Evolutionary conservation across 2,113 vertebrate genomes (phyloP).

Genomic region (Hippopotamus amphibius): DNA sequence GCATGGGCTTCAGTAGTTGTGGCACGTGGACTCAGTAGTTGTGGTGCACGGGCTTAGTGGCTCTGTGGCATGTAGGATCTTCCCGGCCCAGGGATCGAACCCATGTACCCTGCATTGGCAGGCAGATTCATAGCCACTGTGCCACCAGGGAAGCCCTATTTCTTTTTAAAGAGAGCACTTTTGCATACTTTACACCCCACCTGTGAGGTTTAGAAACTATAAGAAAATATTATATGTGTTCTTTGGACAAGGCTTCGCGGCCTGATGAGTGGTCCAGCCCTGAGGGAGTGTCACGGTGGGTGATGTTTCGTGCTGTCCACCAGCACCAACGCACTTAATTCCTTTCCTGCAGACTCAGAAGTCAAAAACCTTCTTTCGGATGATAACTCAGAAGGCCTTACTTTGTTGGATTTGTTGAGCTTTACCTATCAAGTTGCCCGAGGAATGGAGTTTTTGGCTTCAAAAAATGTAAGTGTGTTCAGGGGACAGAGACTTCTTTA

Average conservation of each 20-base stretch:
- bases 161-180: not conserved
- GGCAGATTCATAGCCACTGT: not conserved
- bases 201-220: not conserved
- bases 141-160: not conserved
- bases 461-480: conserved; percentile 95
- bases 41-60: not conserved
- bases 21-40: not conserved
- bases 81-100: not conserved
- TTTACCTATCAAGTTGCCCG: conserved; percentile 98
- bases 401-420: conserved; percentile 95
- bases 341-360: conserved; percentile 89
- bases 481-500: not conserved
- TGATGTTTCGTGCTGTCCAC: not conserved
- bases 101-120: not conserved
- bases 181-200: not conserved
- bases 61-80: not conserved
- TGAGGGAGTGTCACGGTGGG: accelerated
- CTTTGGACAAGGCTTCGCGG: not conserved
- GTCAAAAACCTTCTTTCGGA: conserved; percentile 94
- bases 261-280: not conserved
- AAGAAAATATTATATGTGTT: not conserved
- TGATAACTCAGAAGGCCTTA: conserved; percentile 92
- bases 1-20: not conserved
- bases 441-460: conserved; percentile 98
- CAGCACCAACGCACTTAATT: conserved; percentile 7